These are phyloP conservation scores for Noctua comes DNA, from an alignment of 2,888 invertebrate genomes.

Conservation along the genomic window DNA sequence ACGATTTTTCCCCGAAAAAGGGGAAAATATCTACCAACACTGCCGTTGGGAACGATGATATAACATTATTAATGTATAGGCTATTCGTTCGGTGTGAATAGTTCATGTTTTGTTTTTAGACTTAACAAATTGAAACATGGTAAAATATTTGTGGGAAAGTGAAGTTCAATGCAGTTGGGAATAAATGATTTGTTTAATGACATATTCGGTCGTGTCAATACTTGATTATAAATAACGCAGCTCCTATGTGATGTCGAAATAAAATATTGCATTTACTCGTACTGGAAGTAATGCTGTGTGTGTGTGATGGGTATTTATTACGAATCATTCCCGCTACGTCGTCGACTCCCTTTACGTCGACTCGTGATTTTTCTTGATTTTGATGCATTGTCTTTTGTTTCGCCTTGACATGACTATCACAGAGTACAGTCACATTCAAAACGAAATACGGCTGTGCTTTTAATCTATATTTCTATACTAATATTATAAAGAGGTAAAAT, in stretches of 20 bases:
- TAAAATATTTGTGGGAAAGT: slow-evolving; percentile 2
- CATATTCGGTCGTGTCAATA: neutral
- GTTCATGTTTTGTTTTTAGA: neutral
- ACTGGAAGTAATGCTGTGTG: neutral
- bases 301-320: neutral
- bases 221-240: neutral
- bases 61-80: neutral
- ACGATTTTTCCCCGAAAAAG: neutral
- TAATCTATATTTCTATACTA: too few species aligned
- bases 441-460: too few species aligned
- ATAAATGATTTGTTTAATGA: neutral
- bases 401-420: too few species aligned
- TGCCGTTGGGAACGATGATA: neutral
- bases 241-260: neutral
- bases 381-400: too few species aligned
- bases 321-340: too few species aligned
- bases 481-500: too few species aligned
- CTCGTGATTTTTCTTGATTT: too few species aligned
- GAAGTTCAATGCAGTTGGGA: neutral
- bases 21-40: neutral
- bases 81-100: slow-evolving; percentile 13
- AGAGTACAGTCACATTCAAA: too few species aligned
- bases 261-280: neutral
- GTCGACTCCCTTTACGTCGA: too few species aligned
- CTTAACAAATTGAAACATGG: slow-evolving; percentile 17